Evolutionary conservation across 2,797 vertebrate genomes (phyloP), one percentile per base, ranked within the genome.

Genomic region (Oreonectes daqikongensis): DNA sequence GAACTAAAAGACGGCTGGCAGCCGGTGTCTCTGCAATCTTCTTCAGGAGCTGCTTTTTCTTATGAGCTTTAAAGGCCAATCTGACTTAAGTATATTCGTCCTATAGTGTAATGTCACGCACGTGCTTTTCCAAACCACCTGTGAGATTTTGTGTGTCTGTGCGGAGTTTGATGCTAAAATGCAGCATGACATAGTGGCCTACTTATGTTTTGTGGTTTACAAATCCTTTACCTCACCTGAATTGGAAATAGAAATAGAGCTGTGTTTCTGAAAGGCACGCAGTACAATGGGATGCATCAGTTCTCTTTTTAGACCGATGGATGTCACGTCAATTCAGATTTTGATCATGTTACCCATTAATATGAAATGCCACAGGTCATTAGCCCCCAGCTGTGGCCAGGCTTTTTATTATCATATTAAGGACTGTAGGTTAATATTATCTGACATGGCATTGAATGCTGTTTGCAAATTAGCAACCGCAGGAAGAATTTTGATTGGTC

Each of bases 41-140:
- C 74, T 79, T 46, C 22, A 67, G 84, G 75, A 86, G 84, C 82
- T 53, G 82, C 87, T 90, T 83, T 81, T 9, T 40, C 57, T 55
- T 44, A 77, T 20, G 68, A 10, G 63, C 26, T 81, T 79, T 79
- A 71, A 71, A 63, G 80, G 79, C 5, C 70, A 84, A 88, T 89
- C 87, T 85, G 72, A 64, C 85, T 89, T 84, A 84, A 71, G 70
- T 77, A 72, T 78, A 70, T 84, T 72, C 38, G 18, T 50, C n/a
- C 52, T 5, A 61, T 38, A 50, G 35, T 5, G 74, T 85, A 77
- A 83, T 81, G 79, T 76, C 69, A 53, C 30, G 80, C 84, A 86
- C 30, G 10, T 87, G 86, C 53, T 17, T 64, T 22, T 28, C 18
- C n/a, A 1, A 18, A 64, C 57, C 67, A 77, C 75, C 75, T 70